Evolutionary conservation across 2,113 vertebrate species (phyloP).

Genomic region (Dicentrarchus labrax): DNA sequence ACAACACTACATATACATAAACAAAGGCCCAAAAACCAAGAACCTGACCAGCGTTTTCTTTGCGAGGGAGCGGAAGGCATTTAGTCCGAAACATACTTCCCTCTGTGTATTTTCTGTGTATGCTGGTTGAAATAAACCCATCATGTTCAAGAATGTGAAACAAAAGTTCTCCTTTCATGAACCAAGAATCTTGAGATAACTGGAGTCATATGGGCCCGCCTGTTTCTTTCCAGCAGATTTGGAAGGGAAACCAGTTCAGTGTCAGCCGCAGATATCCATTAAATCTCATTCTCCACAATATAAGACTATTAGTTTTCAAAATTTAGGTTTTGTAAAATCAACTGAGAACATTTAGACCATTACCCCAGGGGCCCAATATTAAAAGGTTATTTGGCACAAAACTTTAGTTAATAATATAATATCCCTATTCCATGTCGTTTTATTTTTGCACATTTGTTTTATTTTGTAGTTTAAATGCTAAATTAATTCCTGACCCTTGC

Average conservation of each 20-base stretch:
- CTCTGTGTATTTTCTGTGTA: slow-evolving; percentile 78
- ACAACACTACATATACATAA: background rate
- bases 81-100: slow-evolving; percentile 58
- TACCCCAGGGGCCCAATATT: background rate
- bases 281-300: slow-evolving; percentile 45
- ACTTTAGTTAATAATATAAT: background rate
- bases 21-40: slow-evolving; percentile 23
- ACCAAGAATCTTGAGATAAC: slow-evolving; percentile 76
- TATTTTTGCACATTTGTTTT: no score
- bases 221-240: slow-evolving; percentile 40
- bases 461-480: background rate
- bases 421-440: background rate
- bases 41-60: slow-evolving; percentile 41
- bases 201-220: slow-evolving; percentile 73
- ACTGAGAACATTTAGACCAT: slow-evolving; percentile 57
- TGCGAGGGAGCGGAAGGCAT: slow-evolving; percentile 32
- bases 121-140: slow-evolving; percentile 72
- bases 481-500: background rate
- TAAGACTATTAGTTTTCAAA: slow-evolving; percentile 51
- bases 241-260: slow-evolving; percentile 35
- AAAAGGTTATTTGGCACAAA: background rate
- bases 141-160: slow-evolving; percentile 78
- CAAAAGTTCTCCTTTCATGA: slow-evolving; percentile 73
- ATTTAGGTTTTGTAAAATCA: slow-evolving; percentile 61
- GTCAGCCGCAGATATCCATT: slow-evolving; percentile 52